phyloP scores from a whole-genome alignment of 35 echinoderm and acorn worm genomes.

The Apostichopus parvimensis region DNA sequence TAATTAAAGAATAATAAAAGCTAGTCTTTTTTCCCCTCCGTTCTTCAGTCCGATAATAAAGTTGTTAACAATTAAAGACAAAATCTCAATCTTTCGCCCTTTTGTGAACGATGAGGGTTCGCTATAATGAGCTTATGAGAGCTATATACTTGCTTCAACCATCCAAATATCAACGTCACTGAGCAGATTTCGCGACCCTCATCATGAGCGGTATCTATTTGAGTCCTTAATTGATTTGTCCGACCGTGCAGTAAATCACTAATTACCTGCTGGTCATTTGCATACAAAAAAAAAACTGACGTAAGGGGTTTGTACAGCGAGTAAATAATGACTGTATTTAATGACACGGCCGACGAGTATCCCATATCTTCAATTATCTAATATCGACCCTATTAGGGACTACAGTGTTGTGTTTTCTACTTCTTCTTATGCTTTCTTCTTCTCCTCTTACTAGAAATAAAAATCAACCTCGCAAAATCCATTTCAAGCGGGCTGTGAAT shows the following conservation, averaged over 20 bases:
- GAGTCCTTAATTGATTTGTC: conserved; percentile 22
- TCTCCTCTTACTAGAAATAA: not conserved
- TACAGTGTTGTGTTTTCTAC: not conserved
- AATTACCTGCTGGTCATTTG: not conserved
- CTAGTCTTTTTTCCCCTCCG: not conserved
- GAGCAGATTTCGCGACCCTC: too few species aligned
- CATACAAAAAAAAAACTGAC: not conserved
- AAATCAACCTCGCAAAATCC: conserved; percentile 5
- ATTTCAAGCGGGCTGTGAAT: not conserved
- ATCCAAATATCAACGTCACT: too few species aligned
- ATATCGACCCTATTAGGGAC: conserved; percentile 1
- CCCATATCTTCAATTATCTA: conserved; percentile 15
- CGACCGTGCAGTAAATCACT: not conserved
- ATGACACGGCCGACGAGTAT: not conserved
- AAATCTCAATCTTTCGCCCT: too few species aligned
- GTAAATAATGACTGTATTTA: not conserved
- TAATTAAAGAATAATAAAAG: not conserved
- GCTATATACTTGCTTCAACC: too few species aligned
- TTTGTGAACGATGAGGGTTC: too few species aligned
- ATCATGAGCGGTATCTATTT: not conserved
- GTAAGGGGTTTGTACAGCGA: not conserved
- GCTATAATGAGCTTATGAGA: too few species aligned
- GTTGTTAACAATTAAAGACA: not conserved
- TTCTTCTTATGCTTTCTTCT: not conserved
- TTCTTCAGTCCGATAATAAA: not conserved